Conservation (phyloP, 2,888 invertebrate genomes). For the Charanyca ferruginea region DNA sequence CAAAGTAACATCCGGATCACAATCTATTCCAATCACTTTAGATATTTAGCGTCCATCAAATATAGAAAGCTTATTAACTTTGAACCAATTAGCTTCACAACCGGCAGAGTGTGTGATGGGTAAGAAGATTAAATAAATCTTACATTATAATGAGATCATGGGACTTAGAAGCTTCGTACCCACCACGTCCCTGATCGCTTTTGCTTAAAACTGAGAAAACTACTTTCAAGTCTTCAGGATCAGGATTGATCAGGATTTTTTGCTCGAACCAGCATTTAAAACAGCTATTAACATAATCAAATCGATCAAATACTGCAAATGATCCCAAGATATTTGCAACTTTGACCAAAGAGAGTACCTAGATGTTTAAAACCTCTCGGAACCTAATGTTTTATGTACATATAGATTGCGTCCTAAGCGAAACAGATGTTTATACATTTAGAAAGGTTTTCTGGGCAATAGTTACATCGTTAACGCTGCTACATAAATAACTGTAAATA, state of each 20-base stretch:
- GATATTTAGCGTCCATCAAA: conserved; percentile 41
- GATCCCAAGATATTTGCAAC: background rate
- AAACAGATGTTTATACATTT: conserved; percentile 46
- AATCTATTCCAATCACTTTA: conserved; percentile 55
- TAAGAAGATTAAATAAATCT: conserved; percentile 26
- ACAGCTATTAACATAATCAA: no score
- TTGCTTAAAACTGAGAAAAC: background rate
- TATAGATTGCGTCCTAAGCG: conserved; percentile 40
- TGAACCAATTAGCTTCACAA: conserved; percentile 22
- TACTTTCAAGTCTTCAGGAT: no score
- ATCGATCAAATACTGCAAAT: background rate
- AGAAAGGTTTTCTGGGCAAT: conserved; percentile 49
- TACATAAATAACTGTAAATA: conserved; percentile 30
- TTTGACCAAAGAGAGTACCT: background rate
- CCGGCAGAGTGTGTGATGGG: background rate
- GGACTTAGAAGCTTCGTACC: conserved; percentile 1
- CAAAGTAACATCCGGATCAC: conserved; percentile 53
- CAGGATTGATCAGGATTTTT: no score
- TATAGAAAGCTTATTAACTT: conserved; percentile 54
- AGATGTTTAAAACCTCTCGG: conserved; percentile 12
- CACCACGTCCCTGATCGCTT: background rate
- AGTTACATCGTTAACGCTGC: conserved; percentile 27
- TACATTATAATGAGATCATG: conserved; percentile 3
- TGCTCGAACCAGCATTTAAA: background rate
- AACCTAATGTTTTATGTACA: conserved; percentile 41